A percentile compares a stretch with the other conserved stretches of the same genome.
Evolutionary conservation across 2,888 invertebrate genomes (phyloP).

Genomic region (Pyrrhia umbra): DNA sequence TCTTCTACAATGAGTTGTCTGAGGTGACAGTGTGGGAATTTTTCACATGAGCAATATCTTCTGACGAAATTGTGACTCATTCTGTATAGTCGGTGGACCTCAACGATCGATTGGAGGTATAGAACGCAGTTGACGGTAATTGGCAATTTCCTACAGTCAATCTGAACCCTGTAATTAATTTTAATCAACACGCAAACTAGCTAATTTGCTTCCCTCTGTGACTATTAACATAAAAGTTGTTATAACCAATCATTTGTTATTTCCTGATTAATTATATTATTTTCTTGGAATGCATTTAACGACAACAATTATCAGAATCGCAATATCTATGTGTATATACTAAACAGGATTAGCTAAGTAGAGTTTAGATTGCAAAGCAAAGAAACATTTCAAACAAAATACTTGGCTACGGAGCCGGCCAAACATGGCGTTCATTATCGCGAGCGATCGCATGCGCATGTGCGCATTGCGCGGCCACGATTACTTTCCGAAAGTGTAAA

Average conservation of each 20-base stretch:
- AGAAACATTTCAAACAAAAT: slow-evolving; percentile 57
- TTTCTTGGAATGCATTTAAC: slow-evolving; percentile 1
- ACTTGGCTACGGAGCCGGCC: slow-evolving; percentile 56
- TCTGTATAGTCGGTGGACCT: not conserved
- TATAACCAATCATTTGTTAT: slow-evolving; percentile 22
- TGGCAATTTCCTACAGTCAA: slow-evolving; percentile 35
- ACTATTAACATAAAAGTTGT: slow-evolving; percentile 31
- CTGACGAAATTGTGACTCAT: not conserved
- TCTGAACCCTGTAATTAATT: slow-evolving; percentile 23
- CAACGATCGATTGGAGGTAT: not conserved
- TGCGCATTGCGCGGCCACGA: slow-evolving; percentile 70
- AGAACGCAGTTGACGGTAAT: slow-evolving; percentile 25
- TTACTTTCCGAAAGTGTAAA: slow-evolving; percentile 81
- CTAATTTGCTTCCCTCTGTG: slow-evolving; percentile 12
- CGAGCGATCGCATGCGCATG: slow-evolving; percentile 71
- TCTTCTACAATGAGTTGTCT: too few species aligned
- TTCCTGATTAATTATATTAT: slow-evolving; percentile 24
- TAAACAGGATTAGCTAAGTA: slow-evolving; percentile 24
- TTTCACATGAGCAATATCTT: not conserved
- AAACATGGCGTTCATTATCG: slow-evolving; percentile 74
- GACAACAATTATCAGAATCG: slow-evolving; percentile 8
- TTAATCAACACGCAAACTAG: slow-evolving; percentile 20
- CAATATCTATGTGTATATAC: not conserved
- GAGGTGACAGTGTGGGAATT: too few species aligned
- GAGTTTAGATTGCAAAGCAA: slow-evolving; percentile 44